Conservation (phyloP, 2,888 invertebrate species). For the Ceriagrion tenellum region DNA sequence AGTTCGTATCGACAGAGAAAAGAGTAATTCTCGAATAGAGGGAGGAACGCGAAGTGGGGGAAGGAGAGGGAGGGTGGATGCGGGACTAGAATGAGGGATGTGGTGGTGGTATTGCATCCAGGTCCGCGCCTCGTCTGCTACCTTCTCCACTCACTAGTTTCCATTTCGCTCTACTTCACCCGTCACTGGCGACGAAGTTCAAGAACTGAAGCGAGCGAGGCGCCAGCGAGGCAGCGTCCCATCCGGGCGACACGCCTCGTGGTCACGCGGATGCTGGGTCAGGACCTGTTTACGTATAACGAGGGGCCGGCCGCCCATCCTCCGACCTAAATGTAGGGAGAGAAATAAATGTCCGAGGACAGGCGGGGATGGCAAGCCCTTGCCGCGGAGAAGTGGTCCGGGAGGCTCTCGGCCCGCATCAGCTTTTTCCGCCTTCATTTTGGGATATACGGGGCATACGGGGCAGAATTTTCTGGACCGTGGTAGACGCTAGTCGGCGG, state of each 20-base stretch:
- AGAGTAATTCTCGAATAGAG: no score
- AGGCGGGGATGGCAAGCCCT: background rate
- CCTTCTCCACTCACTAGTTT: no score
- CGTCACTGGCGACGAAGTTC: background rate
- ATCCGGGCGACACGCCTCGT: background rate
- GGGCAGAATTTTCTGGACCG: no score
- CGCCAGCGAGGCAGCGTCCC: background rate
- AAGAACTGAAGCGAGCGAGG: no score
- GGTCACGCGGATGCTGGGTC: background rate
- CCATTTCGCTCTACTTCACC: background rate
- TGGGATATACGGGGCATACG: no score
- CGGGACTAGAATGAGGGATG: background rate
- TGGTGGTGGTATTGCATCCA: no score
- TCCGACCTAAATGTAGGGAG: background rate
- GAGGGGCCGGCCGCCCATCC: background rate
- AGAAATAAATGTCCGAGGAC: background rate
- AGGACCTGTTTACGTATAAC: background rate
- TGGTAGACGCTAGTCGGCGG: no score
- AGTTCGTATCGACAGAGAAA: no score
- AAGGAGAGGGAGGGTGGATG: background rate
- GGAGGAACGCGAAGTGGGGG: no score
- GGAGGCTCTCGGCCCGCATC: background rate
- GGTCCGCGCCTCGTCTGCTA: no score
- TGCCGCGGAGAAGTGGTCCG: background rate
- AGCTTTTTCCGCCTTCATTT: no score